Evolutionary conservation across 2,113 vertebrate species (phyloP).

Genomic region (Sinocyclocheilus rhinocerous): DNA sequence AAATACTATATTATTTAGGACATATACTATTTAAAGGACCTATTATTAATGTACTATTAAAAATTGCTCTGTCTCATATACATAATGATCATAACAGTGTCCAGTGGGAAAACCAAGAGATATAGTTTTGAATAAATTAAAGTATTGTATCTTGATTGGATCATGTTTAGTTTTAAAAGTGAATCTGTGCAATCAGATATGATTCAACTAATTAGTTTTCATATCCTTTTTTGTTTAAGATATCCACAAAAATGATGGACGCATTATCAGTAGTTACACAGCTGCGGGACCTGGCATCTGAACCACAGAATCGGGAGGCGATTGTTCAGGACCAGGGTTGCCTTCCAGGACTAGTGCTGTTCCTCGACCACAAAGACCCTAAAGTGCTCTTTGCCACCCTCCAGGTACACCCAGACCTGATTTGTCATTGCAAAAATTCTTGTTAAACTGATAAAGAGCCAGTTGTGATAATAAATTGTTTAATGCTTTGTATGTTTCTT

Average conservation of each 20-base stretch:
- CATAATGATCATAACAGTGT: neutral
- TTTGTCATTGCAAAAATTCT: neutral
- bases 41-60: neutral
- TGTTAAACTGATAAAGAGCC: neutral
- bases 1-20: neutral
- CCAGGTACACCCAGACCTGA: slow-evolving; percentile 62
- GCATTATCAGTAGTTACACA: slow-evolving; percentile 75
- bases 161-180: neutral
- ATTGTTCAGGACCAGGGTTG: slow-evolving; percentile 79
- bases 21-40: neutral
- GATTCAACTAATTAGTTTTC: neutral
- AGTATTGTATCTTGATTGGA: neutral
- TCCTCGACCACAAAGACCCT: slow-evolving; percentile 73
- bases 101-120: neutral
- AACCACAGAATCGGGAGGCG: slow-evolving; percentile 75
- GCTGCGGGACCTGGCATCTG: slow-evolving; percentile 77
- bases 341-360: slow-evolving; percentile 76
- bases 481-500: neutral
- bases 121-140: neutral
- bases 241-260: slow-evolving; percentile 68
- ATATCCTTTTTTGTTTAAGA: neutral
- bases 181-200: neutral
- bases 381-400: slow-evolving; percentile 73
- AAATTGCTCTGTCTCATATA: neutral
- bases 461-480: neutral